Percentiles rank a stretch among this genome's conserved stretches.
Evolutionary conservation across 2,888 invertebrate genomes (phyloP).

Genomic region (Ceriagrion tenellum): DNA sequence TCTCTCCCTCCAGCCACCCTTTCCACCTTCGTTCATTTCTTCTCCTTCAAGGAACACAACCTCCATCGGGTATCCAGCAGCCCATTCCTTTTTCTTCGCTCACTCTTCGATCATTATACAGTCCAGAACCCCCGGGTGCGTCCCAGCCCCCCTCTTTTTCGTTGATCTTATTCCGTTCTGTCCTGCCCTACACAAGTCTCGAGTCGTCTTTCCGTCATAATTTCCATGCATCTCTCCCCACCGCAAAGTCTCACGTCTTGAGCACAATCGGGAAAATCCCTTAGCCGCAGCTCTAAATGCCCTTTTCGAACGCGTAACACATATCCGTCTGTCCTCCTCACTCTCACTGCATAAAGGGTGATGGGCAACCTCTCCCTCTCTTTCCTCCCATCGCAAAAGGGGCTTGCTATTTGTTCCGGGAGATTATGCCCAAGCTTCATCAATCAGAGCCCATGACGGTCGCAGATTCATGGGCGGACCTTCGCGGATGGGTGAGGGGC

Average conservation of each 20-base stretch:
- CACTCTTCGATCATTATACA: too few relatives aligned
- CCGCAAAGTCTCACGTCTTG: conserved; percentile 6
- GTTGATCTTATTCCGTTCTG: not conserved
- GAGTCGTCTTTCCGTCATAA: not conserved
- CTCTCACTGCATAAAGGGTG: not conserved
- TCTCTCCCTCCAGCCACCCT: not conserved
- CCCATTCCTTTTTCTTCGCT: not conserved
- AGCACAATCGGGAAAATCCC: not conserved
- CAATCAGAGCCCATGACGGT: conserved; percentile 63
- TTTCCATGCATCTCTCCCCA: conserved; percentile 12
- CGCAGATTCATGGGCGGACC: conserved; percentile 58
- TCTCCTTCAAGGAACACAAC: not conserved
- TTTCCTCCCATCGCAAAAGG: not conserved
- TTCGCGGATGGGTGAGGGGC: not conserved
- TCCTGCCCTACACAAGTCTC: not conserved
- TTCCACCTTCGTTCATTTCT: not conserved
- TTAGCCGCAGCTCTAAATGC: not conserved
- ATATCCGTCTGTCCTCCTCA: not conserved
- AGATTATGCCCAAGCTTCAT: conserved; percentile 58
- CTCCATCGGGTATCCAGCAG: not conserved
- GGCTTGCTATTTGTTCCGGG: conserved; percentile 59
- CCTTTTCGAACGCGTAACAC: not conserved
- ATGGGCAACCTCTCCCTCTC: conserved; percentile 13
- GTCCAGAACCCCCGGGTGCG: too few relatives aligned
- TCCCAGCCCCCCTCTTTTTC: too few relatives aligned